These are phyloP conservation scores for Sinocyclocheilus anophthalmus DNA, from an alignment of 2,113 vertebrate species.

Conservation along the genomic window DNA sequence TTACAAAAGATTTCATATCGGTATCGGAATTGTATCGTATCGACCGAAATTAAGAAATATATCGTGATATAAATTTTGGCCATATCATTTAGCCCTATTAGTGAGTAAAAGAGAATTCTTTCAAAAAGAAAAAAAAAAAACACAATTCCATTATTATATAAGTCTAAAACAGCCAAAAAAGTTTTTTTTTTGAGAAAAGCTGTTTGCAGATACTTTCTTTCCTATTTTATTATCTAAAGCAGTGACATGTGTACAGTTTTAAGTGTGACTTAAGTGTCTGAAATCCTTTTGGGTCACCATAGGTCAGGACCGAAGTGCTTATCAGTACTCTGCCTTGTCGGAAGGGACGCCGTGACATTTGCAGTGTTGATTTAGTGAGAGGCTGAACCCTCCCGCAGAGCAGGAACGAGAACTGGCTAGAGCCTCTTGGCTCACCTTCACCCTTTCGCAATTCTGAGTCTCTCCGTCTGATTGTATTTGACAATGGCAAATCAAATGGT, in stretches of 20 bases:
- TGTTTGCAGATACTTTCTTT: not conserved
- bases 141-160: too few relatives aligned
- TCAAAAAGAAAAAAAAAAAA: too few relatives aligned
- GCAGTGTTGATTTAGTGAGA: not conserved
- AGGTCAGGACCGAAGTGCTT: not conserved
- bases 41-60: too few relatives aligned
- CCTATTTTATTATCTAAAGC: not conserved
- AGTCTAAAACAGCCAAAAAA: not conserved
- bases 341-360: conserved; percentile 49
- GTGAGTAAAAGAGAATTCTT: too few relatives aligned
- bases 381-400: conserved; percentile 10
- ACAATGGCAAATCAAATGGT: conserved; percentile 44
- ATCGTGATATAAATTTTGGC: too few relatives aligned
- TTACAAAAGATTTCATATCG: too few relatives aligned
- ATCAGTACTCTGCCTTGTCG: conserved; percentile 1
- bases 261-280: conserved; percentile 11
- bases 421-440: conserved; percentile 37
- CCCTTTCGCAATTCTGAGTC: conserved; percentile 21
- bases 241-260: conserved; percentile 6
- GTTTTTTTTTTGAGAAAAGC: not conserved
- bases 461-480: conserved; percentile 34
- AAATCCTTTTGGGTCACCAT: not conserved
- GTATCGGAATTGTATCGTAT: too few relatives aligned
- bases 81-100: too few relatives aligned
- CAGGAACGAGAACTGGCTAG: not conserved